Evolutionary conservation across 2,113 vertebrate species (phyloP).

Genomic region (Apteryx mantelli): DNA sequence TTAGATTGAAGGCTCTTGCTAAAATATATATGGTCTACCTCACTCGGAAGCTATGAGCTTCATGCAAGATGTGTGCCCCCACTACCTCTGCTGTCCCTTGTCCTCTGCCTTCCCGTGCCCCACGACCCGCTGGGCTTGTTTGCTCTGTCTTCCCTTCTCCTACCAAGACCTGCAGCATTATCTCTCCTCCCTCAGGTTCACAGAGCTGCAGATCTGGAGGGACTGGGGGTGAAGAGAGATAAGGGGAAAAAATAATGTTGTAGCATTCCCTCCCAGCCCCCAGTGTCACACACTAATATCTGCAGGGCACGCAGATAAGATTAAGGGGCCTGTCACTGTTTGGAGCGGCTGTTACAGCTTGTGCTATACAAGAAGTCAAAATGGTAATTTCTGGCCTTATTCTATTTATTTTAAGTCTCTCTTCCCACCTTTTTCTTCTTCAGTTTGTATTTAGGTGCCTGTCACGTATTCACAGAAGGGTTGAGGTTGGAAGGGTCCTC

Average conservation of each 20-base stretch:
- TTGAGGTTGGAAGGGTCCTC: neutral
- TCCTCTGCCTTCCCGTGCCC: neutral
- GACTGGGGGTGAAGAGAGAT: neutral
- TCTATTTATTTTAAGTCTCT: neutral
- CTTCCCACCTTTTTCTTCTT: neutral
- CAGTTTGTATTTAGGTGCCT: neutral
- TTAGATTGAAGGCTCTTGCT: neutral
- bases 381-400: neutral
- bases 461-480: neutral
- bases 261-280: neutral
- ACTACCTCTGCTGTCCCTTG: neutral
- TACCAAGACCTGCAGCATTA: fast-evolving
- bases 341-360: neutral
- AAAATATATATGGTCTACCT: fast-evolving
- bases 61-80: neutral
- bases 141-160: neutral
- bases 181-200: neutral
- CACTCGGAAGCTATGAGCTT: neutral
- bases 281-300: neutral
- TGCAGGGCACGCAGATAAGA: neutral
- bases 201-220: neutral
- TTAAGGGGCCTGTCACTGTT: neutral
- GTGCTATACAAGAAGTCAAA: neutral
- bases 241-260: neutral
- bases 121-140: neutral